Percentiles rank a stretch among this genome's conserved stretches.
Conservation (phyloP, 2,113 vertebrate genomes). For the Carassius carassius region DNA sequence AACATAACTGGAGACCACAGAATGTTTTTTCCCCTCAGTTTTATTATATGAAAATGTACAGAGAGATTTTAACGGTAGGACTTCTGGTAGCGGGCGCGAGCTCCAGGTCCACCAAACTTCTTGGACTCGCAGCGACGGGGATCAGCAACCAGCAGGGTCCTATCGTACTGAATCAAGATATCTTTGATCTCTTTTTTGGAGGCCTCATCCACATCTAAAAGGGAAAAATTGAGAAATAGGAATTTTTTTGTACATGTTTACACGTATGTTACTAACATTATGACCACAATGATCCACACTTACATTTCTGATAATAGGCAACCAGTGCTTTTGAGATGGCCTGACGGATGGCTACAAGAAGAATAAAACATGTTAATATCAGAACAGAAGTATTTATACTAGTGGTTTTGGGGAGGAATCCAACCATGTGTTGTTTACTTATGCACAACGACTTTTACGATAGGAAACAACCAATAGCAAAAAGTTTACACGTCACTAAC, state of each 20-base stretch:
- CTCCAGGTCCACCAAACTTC: conserved; percentile 98
- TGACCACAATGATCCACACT: conserved; percentile 65
- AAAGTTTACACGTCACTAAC: neutral
- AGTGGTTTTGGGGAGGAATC: neutral
- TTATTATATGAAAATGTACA: conserved; percentile 80
- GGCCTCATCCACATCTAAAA: conserved; percentile 93
- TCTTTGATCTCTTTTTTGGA: conserved; percentile 99
- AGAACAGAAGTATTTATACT: neutral
- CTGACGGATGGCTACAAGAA: conserved; percentile 89
- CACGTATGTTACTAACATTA: neutral
- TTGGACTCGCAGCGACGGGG: conserved; percentile 97
- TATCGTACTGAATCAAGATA: conserved; percentile 97
- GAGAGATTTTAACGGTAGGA: conserved; percentile 90
- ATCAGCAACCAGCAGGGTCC: conserved; percentile 95
- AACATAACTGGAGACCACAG: neutral
- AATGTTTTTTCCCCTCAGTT: conserved; percentile 61
- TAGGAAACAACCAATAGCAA: neutral
- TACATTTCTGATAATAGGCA: conserved; percentile 99
- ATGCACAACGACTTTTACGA: neutral
- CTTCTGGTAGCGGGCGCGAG: conserved; percentile 98
- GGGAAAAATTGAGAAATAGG: neutral
- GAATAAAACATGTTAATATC: neutral
- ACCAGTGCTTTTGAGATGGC: conserved; percentile 97
- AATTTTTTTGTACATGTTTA: no score
- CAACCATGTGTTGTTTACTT: neutral